Conservation (phyloP, 2,888 invertebrate genomes). For the Odontothrips loti region DNA sequence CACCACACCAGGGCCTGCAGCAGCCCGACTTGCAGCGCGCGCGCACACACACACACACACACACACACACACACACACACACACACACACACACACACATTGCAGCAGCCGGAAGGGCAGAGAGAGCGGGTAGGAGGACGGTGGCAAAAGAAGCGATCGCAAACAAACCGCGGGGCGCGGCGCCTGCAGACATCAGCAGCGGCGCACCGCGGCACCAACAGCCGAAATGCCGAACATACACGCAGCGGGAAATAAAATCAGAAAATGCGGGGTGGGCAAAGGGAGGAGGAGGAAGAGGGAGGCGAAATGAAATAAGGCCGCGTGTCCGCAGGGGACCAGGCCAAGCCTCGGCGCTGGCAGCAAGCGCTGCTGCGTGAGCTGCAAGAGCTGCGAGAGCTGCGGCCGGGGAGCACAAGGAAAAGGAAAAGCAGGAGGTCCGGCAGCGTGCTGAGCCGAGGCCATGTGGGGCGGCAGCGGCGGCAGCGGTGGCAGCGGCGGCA, state of each 20-base stretch:
- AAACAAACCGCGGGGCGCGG: no score
- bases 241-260: no score
- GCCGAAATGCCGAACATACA: no score
- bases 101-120: neutral
- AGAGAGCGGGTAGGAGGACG: neutral
- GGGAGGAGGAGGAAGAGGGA: neutral
- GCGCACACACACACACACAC: no score
- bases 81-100: no score
- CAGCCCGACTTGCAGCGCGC: neutral
- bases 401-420: neutral
- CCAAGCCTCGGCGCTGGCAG: neutral
- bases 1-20: neutral
- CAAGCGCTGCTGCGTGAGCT: neutral
- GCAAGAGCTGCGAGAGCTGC: neutral
- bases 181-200: no score
- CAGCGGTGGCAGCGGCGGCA: no score
- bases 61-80: no score
- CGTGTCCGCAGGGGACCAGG: neutral
- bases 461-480: no score
- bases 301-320: neutral
- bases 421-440: neutral
- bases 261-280: neutral
- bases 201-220: no score
- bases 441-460: neutral
- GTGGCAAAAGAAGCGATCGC: neutral